Base-by-base conservation (phyloP, 2,113 vertebrate species). In the Alaudala cheleensis region DNA sequence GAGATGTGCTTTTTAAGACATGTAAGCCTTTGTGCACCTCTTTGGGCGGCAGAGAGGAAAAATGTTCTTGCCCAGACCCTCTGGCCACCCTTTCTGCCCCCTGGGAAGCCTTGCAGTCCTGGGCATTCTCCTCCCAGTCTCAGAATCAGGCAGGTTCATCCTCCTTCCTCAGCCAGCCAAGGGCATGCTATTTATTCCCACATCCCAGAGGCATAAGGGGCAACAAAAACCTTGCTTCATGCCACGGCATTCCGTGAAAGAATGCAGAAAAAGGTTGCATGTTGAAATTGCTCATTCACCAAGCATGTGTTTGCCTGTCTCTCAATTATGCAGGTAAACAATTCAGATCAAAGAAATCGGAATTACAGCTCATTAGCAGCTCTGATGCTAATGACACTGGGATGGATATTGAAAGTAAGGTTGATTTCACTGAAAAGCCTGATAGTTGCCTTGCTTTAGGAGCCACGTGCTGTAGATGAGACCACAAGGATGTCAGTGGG, bases 301-400 rank as follows among this genome's bases (percentile, higher is more conserved):
- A 44, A 57, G 24, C 12, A 4, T 1, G 0, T 44, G 42, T 40
- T 77, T 47, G 33, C 44, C 29, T 17, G 9, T 65, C n/a, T 79
- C 45, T 90, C 0, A 39, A 96, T 88, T 95, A 90, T 2, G 22
- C 96, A 94, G 87, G 77, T 12, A 95, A 92, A 23, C 88, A 95
- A 20, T 83, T 93, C 58, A 93, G 94, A 76, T 25, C 87, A 89
- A 96, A 97, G 61, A 97, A 95, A 74, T 45, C 33, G 42, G 92
- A 98, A 74, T 67, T 97, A 42, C 6, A 14, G n/a, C 83, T 97
- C 6, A 21, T 50, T 72, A 96, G 7, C 76, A 89, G 13, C 93
- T 98, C 93, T 96, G 95, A 42, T 67, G 42, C 87, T 94, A 86
- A 85, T 47, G 24, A 39, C 57, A 73, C 50, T n/a, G 2, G 82